Base-by-base conservation (phyloP, 2,797 vertebrate genomes). In the Pseudocheirus occidentalis region DNA sequence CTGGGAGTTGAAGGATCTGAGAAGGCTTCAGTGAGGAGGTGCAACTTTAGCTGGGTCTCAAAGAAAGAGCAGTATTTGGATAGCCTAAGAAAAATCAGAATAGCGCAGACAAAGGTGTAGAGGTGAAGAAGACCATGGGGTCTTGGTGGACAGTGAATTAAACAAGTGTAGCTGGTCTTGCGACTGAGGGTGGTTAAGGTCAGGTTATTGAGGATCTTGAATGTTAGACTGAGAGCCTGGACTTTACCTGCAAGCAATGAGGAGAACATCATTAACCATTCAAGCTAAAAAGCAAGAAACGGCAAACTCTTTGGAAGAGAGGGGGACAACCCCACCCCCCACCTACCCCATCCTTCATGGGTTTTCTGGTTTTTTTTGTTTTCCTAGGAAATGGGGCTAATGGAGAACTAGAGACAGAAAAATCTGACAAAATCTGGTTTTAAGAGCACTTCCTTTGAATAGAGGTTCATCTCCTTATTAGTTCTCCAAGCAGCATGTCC, bases 401-500 rank as follows among this genome's bases (percentile, higher is more conserved):
- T 40, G 73, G 92, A 92, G 56, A 52, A 92, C 93, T 90, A 0
- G 90, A 34, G 1, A 58, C 0, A 11, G 93, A 73, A 12, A 91
- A 57, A 56, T 95, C 94, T 91, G 54, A 3, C 24, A 90, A 96
- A 62, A 93, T 81, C 0, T 52, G 89, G 94, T 87, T 96, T 96
- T 95, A 92, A 95, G 96, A 93, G 66, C 0, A 0, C 0, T 55
- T 89, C 95, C 91, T 95, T 62, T 97, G 96, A 95, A 97, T 95
- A 94, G 92, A 81, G 62, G 90, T 93, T 0, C 1, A 93, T n/a
- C 1, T 9, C 93, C 96, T 97, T 95, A 91, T 97, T 95, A 97
- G 95, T 73, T 62, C 95, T 92, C 97, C 95, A 94, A 96, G 96
- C 94, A 93, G 97, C 92, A 91, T 34, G 58, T 50, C 93, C 94